A percentile compares a stretch with the other conserved stretches of the same genome.
phyloP scores from a whole-genome alignment of 1,140 invertebrate genomes.

The Drosophila miranda region DNA sequence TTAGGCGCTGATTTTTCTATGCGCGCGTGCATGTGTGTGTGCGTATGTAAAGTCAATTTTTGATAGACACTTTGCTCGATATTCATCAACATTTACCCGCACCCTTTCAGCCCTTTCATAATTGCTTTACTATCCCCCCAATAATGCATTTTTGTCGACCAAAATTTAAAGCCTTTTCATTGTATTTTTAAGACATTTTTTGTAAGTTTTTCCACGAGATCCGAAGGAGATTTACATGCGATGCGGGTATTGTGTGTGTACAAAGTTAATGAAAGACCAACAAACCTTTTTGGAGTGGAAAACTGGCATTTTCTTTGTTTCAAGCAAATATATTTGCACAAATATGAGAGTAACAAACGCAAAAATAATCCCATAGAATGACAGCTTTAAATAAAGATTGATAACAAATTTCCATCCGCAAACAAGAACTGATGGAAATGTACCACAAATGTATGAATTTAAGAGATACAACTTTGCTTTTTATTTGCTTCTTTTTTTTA shows the following conservation, averaged over 20 bases:
- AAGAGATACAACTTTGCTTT: neutral
- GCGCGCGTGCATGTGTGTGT: neutral
- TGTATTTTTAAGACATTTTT: conserved; percentile 39
- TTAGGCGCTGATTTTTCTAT: conserved; percentile 43
- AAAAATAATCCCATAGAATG: neutral
- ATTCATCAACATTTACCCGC: conserved; percentile 39
- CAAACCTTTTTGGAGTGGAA: neutral
- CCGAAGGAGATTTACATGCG: neutral
- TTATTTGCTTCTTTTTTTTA: neutral
- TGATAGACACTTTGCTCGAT: conserved; percentile 40
- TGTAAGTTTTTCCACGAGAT: conserved; percentile 5
- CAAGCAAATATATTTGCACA: neutral
- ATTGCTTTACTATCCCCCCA: conserved; percentile 1
- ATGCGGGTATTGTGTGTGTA: neutral
- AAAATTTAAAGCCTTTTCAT: conserved; percentile 7
- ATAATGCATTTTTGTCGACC: conserved; percentile 30
- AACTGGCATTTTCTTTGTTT: conserved; percentile 2
- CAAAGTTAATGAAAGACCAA: conserved; percentile 55
- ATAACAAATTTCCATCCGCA: too few species aligned
- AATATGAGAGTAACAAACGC: neutral
- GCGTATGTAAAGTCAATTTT: conserved; percentile 43
- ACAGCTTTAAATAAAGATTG: neutral
- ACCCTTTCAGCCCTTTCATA: conserved; percentile 26
- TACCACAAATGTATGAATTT: neutral
- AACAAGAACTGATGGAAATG: too few species aligned